Base-by-base conservation (phyloP, 2,888 invertebrate species). In the Crepidodera aurea region DNA sequence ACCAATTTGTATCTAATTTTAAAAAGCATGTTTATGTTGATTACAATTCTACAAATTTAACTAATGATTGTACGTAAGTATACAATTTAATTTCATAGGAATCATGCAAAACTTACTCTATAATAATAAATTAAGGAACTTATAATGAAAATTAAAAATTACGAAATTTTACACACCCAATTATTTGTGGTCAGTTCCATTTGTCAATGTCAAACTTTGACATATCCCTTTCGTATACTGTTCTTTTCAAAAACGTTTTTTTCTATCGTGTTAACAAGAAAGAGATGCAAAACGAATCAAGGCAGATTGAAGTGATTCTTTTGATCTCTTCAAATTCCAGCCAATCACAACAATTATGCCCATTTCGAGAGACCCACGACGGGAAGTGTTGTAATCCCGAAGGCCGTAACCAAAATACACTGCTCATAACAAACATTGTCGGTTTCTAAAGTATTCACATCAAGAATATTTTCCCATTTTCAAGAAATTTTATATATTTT, bases 261-360 rank as follows among this genome's bases (percentile, higher is more conserved):
- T 32, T 60, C 32, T 29, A 48, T 40, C 1, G 7, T 16, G 15
- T 15, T 10, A 34, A 8, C 34, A 19, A 27, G 42, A 37, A 39
- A 61, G 59, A 22, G 58, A 59, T 29, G 34, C 29, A 34, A 46
- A 56, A 19, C 13, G 54, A 37, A 50, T 54, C 18, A 22, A 16
- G 54, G 29, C 42, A 51, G n/a, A 39, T 22, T 19, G 7, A 25
- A 29, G 19, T 22, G 34, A 53, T 18, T 13, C 4, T 27, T 16
- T 29, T 42, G 32, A 29, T 32, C 22, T 27, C 13, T 39, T 3
- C 13, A 37, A 65, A 54, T 44, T 32, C 19, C 42, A 46, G 60
- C 73, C 73, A 73, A 73, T 73, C 69, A 63, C 12, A 57, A 29
- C 16, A 44, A 42, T 57, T 60, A 62, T 70, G 67, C 65, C 73